Conservation (phyloP, 1,140 invertebrate genomes). For the Drosophila pseudoobscura region DNA sequence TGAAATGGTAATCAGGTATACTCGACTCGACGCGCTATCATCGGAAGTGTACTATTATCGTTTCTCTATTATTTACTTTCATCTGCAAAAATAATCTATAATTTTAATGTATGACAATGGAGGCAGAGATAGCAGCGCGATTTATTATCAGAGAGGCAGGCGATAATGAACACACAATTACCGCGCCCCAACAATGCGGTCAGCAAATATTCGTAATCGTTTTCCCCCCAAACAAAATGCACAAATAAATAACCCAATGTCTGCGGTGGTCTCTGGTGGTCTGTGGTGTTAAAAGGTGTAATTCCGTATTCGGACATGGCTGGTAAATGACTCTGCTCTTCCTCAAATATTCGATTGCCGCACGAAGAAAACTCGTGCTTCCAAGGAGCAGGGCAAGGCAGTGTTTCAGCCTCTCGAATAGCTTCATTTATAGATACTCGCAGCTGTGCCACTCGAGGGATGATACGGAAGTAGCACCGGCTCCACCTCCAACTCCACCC, state of each 20-base stretch:
- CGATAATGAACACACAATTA: slow-evolving; percentile 76
- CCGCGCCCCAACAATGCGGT: slow-evolving; percentile 35
- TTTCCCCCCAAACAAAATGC: slow-evolving; percentile 3
- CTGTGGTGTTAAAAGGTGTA: too few relatives aligned
- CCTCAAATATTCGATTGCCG: too few relatives aligned
- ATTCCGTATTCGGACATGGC: too few relatives aligned
- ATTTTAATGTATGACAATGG: slow-evolving; percentile 61
- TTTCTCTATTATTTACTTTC: slow-evolving; percentile 13
- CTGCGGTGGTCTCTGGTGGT: too few relatives aligned
- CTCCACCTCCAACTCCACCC: slow-evolving; percentile 3
- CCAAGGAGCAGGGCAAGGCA: too few relatives aligned
- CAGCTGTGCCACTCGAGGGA: not conserved
- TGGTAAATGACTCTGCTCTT: too few relatives aligned
- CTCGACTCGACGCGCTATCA: slow-evolving; percentile 1
- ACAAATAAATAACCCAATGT: slow-evolving; percentile 29
- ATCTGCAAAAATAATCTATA: slow-evolving; percentile 64
- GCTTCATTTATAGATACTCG: not conserved
- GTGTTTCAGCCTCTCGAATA: too few relatives aligned
- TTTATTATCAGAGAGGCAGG: slow-evolving; percentile 42
- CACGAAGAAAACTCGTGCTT: too few relatives aligned
- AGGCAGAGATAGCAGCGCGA: slow-evolving; percentile 51
- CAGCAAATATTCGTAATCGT: slow-evolving; percentile 52
- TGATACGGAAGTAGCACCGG: too few relatives aligned
- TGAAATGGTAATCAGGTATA: slow-evolving; percentile 20
- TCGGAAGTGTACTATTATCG: slow-evolving; percentile 27